Evolutionary conservation across 2,113 vertebrate species (phyloP).

Genomic region (Microtus ochrogaster): DNA sequence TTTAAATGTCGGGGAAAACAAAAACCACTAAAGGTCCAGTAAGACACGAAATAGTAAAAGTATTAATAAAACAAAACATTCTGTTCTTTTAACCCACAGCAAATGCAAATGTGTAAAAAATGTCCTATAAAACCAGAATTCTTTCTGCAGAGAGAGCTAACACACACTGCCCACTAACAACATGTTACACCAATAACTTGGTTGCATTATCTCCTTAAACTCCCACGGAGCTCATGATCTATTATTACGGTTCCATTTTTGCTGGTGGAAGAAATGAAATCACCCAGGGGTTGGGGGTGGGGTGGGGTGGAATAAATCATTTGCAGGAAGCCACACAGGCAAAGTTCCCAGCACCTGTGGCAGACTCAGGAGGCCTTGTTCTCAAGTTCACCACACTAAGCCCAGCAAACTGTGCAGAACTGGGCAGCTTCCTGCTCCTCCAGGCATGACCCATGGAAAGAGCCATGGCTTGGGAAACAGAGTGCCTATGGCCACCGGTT

Average conservation of each 20-base stretch:
- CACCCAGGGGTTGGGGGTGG: neutral
- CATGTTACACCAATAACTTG: neutral
- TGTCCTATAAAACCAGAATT: neutral
- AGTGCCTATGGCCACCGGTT: neutral
- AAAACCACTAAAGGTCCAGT: neutral
- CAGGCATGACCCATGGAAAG: neutral
- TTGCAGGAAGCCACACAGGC: neutral
- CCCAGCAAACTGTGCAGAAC: neutral
- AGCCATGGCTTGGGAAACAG: neutral
- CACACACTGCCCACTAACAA: neutral
- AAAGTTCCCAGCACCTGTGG: neutral
- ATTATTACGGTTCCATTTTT: neutral
- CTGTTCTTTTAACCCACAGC: conserved; percentile 2
- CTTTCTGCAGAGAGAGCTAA: conserved; percentile 46
- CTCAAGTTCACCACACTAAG: neutral
- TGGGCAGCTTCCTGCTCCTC: neutral
- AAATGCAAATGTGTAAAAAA: neutral
- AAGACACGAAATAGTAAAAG: conserved; percentile 8
- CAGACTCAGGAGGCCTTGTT: neutral
- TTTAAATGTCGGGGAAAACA: conserved; percentile 11
- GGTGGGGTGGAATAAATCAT: neutral
- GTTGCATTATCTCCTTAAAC: neutral
- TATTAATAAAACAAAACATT: neutral
- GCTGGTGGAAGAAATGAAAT: neutral
- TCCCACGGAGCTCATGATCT: neutral